Percentiles rank a stretch among this genome's conserved stretches.
Conservation (phyloP, 2,888 invertebrate genomes). For the Euzophera pinguis region DNA sequence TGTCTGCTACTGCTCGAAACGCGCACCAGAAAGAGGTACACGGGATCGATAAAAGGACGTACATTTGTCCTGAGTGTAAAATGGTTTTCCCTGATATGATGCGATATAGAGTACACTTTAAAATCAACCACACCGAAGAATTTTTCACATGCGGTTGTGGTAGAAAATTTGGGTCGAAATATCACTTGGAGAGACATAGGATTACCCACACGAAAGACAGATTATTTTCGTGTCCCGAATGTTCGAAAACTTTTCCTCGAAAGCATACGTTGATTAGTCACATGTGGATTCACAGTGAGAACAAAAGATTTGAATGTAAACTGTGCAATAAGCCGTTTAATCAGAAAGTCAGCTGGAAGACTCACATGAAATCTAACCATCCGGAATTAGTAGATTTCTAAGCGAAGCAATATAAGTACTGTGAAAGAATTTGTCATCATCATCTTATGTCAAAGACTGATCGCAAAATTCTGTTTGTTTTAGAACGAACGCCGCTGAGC, state of each 20-base stretch:
- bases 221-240: constrained; percentile 64
- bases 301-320: constrained; percentile 50
- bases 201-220: constrained; percentile 69
- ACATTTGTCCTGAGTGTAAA: constrained; percentile 47
- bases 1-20: constrained; percentile 35
- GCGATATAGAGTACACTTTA: constrained; percentile 46
- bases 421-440: constrained; percentile 40
- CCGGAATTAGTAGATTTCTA: constrained; percentile 33
- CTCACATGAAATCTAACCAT: constrained; percentile 61
- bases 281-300: constrained; percentile 61
- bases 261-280: constrained; percentile 55
- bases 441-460: too few species aligned
- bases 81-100: constrained; percentile 38
- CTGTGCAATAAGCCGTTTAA: constrained; percentile 50
- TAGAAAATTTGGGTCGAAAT: constrained; percentile 60
- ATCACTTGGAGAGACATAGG: constrained; percentile 61
- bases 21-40: constrained; percentile 45
- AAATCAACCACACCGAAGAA: constrained; percentile 45
- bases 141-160: constrained; percentile 48
- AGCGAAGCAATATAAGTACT: too few species aligned
- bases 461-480: too few species aligned
- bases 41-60: constrained; percentile 38
- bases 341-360: constrained; percentile 48
- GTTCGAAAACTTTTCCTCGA: constrained; percentile 57
- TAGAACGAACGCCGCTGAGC: too few species aligned